Evolutionary conservation across 2,888 invertebrate genomes (phyloP), one percentile per base, ranked within the genome.

Genomic region (Eremobia ochroleuca): DNA sequence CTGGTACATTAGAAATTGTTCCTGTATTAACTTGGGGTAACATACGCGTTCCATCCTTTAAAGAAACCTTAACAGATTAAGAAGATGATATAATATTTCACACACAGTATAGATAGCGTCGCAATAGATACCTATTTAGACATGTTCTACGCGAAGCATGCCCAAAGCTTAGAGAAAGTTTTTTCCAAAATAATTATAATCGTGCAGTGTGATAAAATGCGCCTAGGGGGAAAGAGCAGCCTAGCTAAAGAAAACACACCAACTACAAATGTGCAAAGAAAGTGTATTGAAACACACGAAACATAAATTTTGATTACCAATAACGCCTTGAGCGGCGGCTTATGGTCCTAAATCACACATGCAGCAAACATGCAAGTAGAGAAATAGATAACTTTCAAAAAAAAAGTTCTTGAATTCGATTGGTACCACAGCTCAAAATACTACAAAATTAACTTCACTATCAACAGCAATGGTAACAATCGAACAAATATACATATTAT

Each of bases 171-270:
- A 96, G 96, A 96, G 95, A 96, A 92, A 96, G 96, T 94, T 93
- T 91, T 91, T 92, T 92, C 90, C 92, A 92, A 96, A 96, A 96
- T 95, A 95, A 97, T 95, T 93, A 95, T 96, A 97, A 96, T 94
- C 96, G 97, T 96, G 97, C 96, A 93, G 94, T 94, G 96, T 97
- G 96, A 93, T 96, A 96, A 96, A 96, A 96, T 96, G 96, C 96
- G 93, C 90, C 93, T 95, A 94, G 90, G 95, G 96, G 96, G 95
- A 95, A 94, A 96, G 96, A 96, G 96, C 96, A 92, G 96, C 96
- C 95, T 96, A 96, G 96, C 96, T 96, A 96, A 96, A 95, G 92
- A 95, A 96, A 96, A 95, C 94, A 96, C 95, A 95, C 91, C 94
- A 92, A 95, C 96, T 96, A 96, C 93, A 93, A 95, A 96, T 95